These are phyloP conservation scores for Mastomys coucha DNA, from an alignment of 2,113 vertebrate genomes.

Conservation along the genomic window DNA sequence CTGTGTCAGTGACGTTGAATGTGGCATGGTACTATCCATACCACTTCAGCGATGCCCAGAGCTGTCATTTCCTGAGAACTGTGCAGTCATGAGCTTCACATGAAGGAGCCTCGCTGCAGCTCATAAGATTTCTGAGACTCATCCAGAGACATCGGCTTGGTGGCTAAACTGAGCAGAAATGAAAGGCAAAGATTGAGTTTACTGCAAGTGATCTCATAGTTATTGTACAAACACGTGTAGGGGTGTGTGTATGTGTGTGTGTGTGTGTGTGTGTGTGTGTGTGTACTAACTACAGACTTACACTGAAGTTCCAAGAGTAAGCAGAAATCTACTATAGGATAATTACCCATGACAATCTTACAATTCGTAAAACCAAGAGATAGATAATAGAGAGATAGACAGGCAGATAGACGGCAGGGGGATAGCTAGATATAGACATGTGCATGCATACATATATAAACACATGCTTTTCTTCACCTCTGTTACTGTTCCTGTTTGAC, in stretches of 20 bases:
- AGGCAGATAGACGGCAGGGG: background rate
- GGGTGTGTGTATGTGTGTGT: background rate
- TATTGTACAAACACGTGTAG: background rate
- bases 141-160: background rate
- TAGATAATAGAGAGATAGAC: background rate
- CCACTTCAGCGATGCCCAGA: background rate
- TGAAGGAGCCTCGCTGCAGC: too few relatives aligned
- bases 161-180: constrained; percentile 11
- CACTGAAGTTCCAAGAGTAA: background rate
- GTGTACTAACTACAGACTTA: background rate
- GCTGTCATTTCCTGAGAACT: background rate
- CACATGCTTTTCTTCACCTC: constrained; percentile 71
- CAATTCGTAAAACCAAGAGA: background rate
- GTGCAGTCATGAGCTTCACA: background rate
- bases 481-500: constrained; percentile 75
- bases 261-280: background rate
- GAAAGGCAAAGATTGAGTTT: background rate
- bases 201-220: background rate
- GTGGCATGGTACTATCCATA: background rate
- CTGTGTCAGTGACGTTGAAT: background rate
- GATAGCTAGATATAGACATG: background rate
- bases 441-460: background rate
- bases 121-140: background rate
- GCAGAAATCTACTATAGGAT: background rate
- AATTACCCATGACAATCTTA: constrained; percentile 46